A percentile compares a stretch with the other conserved stretches of the same genome.
phyloP scores from a whole-genome alignment of 1,140 invertebrate genomes.

The Drosophila seguyi region DNA sequence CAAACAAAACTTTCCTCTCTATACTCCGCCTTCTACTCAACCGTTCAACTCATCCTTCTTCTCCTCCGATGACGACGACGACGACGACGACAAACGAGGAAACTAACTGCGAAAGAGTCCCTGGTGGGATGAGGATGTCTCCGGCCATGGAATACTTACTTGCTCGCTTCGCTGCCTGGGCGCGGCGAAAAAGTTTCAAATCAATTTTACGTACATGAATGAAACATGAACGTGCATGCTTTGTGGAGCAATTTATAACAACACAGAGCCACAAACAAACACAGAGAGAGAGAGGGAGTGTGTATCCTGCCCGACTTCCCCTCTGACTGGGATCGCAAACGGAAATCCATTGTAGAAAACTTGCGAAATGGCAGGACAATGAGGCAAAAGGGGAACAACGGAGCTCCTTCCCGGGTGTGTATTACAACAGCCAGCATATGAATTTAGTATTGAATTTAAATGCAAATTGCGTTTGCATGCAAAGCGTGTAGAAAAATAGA shows the following conservation, averaged over 20 bases:
- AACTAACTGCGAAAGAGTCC: constrained; percentile 10
- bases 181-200: constrained; percentile 68
- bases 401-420: constrained; percentile 50
- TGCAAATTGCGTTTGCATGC: constrained; percentile 82
- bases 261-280: constrained; percentile 45
- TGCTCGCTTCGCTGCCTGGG: constrained; percentile 51
- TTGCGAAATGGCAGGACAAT: constrained; percentile 81
- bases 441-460: constrained; percentile 84
- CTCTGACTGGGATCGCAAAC: constrained; percentile 53
- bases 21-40: background rate
- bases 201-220: constrained; percentile 81
- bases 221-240: constrained; percentile 80
- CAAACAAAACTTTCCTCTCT: constrained; percentile 42
- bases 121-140: constrained; percentile 4
- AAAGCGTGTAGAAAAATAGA: constrained; percentile 77
- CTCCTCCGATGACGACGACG: background rate
- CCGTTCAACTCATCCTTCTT: background rate
- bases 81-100: constrained; percentile 30
- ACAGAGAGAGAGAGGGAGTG: background rate
- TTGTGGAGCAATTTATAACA: constrained; percentile 74
- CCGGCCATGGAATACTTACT: constrained; percentile 31
- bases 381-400: constrained; percentile 17
- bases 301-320: background rate
- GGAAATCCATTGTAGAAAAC: constrained; percentile 81
- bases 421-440: constrained; percentile 78